Evolutionary conservation across 1,140 invertebrate genomes (phyloP), one percentile per base, ranked within the genome.

Genomic region (Ectropis grisescens): DNA sequence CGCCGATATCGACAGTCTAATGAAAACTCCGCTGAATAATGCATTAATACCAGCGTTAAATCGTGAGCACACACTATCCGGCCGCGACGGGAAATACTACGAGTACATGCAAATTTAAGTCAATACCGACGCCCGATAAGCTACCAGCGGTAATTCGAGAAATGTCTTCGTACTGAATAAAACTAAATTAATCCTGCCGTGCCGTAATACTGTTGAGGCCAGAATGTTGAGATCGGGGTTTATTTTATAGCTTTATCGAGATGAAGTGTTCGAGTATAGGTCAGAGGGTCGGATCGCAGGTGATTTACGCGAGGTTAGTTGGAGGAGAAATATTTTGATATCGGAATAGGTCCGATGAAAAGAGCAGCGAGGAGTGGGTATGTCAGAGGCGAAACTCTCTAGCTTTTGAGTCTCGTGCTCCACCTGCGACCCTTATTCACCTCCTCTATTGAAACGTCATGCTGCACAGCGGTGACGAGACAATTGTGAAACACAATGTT

Each of bases 1-100:
- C 70, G 48, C 61, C 70, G 75, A 80, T 80, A 80, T 56, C 51
- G 57, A 72, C 60, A 64, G 58, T 43, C 65, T 80, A 80, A 80
- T 80, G 75, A 80, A 80, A 80, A 75, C 68, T 58, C 65, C 58
- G 61, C 60, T 80, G 75, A 80, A 80, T 76, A 80, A 80, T 80
- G 75, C 71, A 80, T 80, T 80, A 76, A 80, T 75, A 78, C 68
- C 52, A 66, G 75, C 71, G 71, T 80, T 80, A 78, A 80, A 80
- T 78, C 75, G 71, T 80, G 75, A 72, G 68, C 65, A 68, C 68
- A 57, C 52, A 69, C 75, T 67, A 75, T 75, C 64, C 60, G 57
- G 44, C 52, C 51, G 65, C 62, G 52, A 68, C 58, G 62, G 58
- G 64, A 72, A 64, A 71, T 71, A 67, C 58, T 40, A n/a, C n/a